Evolutionary conservation across 2,113 vertebrate species (phyloP).

Genomic region (Podilymbus podiceps): DNA sequence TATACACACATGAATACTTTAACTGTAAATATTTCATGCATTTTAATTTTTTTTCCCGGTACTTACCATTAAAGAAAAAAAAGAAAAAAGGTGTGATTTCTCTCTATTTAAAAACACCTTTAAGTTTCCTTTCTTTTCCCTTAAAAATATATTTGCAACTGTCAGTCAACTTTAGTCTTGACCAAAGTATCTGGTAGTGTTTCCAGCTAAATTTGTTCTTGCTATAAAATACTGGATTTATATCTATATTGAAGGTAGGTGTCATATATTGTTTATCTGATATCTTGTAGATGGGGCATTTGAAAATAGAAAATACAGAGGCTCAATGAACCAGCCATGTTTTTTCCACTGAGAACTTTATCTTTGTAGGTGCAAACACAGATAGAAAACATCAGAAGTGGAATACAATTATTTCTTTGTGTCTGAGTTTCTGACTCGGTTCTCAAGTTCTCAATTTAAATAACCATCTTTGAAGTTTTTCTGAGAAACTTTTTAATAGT

Average conservation of each 20-base stretch:
- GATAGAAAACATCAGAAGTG: background rate
- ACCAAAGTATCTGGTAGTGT: background rate
- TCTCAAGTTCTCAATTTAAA: background rate
- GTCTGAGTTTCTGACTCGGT: background rate
- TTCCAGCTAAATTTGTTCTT: background rate
- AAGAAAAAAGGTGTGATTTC: background rate
- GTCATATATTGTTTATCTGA: background rate
- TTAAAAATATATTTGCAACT: background rate
- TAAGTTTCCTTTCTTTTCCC: background rate
- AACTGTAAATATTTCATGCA: background rate
- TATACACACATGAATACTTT: background rate
- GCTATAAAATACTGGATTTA: background rate
- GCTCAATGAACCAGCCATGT: background rate
- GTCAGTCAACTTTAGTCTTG: background rate
- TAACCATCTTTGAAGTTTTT: background rate
- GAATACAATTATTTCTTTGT: background rate
- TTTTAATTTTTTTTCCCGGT: background rate
- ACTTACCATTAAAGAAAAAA: background rate
- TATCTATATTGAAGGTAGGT: background rate
- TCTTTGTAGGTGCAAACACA: background rate
- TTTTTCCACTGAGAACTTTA: background rate
- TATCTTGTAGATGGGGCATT: background rate
- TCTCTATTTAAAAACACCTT: background rate
- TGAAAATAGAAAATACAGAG: conserved; percentile 1
- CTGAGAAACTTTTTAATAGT: background rate